phyloP scores from a whole-genome alignment of 2,113 vertebrate genomes.

The Nothocercus julius region DNA sequence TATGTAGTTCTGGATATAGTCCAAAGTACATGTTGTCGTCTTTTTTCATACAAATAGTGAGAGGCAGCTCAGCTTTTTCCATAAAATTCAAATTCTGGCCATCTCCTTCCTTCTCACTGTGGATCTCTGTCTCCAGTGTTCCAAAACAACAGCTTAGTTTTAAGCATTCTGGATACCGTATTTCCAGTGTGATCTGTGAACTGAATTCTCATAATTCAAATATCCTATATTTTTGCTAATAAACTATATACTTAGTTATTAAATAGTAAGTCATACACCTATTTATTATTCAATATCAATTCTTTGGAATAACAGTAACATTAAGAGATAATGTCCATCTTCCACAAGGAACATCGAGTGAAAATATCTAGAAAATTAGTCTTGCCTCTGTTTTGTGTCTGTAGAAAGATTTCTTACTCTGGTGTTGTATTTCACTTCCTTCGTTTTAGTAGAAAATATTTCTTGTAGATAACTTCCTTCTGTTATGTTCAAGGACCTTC shows the following conservation, averaged over 20 bases:
- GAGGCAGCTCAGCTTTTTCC: not conserved
- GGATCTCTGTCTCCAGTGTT: not conserved
- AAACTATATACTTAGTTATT: not conserved
- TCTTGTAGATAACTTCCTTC: not conserved
- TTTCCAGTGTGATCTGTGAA: not conserved
- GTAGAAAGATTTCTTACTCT: not conserved
- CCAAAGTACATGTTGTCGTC: not conserved
- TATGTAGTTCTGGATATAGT: not conserved
- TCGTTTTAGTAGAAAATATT: not conserved
- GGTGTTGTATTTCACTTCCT: not conserved
- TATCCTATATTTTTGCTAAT: not conserved
- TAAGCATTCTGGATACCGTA: not conserved
- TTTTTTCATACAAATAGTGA: not conserved
- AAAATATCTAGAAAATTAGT: not conserved
- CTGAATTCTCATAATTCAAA: not conserved
- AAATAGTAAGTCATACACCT: not conserved
- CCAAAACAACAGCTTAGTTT: not conserved
- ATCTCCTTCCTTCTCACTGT: not conserved
- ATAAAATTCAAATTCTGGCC: not conserved
- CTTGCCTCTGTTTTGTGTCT: not conserved
- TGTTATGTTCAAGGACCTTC: not conserved
- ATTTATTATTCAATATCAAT: not conserved
- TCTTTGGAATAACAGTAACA: not conserved
- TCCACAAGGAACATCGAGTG: not conserved
- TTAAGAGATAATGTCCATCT: not conserved